A percentile compares a stretch with the other conserved stretches of the same genome.
Conservation (phyloP, 2,888 invertebrate genomes). For the Andrena dorsata region DNA sequence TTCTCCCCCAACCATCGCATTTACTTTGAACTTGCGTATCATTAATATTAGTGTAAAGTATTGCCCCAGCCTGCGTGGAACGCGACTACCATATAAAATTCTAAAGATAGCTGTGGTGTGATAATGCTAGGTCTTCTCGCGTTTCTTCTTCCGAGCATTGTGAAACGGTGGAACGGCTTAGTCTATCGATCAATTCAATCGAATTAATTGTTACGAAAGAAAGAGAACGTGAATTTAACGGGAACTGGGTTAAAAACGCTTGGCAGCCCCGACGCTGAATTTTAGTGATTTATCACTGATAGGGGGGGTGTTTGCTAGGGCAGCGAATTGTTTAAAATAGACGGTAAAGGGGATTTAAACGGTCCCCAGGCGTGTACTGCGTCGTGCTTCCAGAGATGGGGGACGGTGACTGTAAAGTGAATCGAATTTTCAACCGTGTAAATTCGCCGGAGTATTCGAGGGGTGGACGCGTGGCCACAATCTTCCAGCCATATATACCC, state of each 20-base stretch:
- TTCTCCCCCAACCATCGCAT: no score
- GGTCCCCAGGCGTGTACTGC: slow-evolving; percentile 75
- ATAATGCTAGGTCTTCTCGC: background rate
- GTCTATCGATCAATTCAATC: slow-evolving; percentile 41
- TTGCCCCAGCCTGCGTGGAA: no score
- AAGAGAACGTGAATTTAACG: background rate
- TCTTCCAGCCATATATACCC: slow-evolving; percentile 33
- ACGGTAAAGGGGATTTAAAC: slow-evolving; percentile 80
- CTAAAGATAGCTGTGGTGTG: background rate
- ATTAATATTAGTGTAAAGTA: no score
- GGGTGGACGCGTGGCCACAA: slow-evolving; percentile 43
- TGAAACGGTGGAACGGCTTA: slow-evolving; percentile 13
- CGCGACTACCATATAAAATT: no score
- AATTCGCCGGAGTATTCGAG: slow-evolving; percentile 56
- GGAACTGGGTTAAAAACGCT: slow-evolving; percentile 42
- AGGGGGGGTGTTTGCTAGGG: slow-evolving; percentile 44
- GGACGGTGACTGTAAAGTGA: slow-evolving; percentile 76
- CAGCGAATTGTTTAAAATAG: slow-evolving; percentile 80
- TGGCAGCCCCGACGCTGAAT: slow-evolving; percentile 39
- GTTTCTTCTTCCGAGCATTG: background rate
- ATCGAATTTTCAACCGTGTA: slow-evolving; percentile 80
- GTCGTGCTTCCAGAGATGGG: slow-evolving; percentile 51
- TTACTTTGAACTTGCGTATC: no score
- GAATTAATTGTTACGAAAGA: slow-evolving; percentile 39
- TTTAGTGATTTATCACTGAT: slow-evolving; percentile 69